These are phyloP conservation scores for Drosophila anomelani DNA, from an alignment of 2,888 invertebrate genomes.

Conservation along the genomic window DNA sequence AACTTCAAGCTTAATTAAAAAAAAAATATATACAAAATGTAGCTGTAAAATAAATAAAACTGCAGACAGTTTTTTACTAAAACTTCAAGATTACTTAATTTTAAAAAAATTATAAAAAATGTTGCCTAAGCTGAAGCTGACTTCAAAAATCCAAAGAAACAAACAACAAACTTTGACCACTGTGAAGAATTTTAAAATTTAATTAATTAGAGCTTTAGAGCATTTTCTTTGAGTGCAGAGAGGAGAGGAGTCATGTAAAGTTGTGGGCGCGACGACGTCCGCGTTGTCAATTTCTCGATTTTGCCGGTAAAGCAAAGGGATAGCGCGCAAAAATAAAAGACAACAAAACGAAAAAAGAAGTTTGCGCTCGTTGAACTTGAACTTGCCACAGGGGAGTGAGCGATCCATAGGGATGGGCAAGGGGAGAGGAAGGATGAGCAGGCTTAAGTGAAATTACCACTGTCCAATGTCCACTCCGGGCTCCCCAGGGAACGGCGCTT, in stretches of 20 bases:
- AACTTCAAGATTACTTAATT: too few relatives aligned
- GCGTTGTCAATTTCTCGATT: constrained; percentile 22
- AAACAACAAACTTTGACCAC: too few relatives aligned
- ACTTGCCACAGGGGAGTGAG: constrained; percentile 28
- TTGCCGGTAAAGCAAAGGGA: constrained; percentile 36
- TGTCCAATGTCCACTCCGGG: constrained; percentile 24
- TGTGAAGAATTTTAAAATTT: too few relatives aligned
- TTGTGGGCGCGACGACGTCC: constrained; percentile 29
- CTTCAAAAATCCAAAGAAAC: too few relatives aligned
- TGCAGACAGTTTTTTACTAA: too few relatives aligned
- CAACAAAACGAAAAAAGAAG: constrained; percentile 4
- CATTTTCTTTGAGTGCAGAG: constrained; percentile 4
- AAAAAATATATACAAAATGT: not conserved
- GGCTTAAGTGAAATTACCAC: constrained; percentile 36
- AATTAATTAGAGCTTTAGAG: too few relatives aligned
- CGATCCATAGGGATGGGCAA: not conserved
- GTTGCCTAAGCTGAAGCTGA: too few relatives aligned
- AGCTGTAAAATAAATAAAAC: not conserved
- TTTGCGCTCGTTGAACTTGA: constrained; percentile 50
- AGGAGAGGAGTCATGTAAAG: constrained; percentile 13
- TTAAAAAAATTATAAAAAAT: too few relatives aligned
- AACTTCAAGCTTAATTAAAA: not conserved
- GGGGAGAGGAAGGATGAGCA: not conserved
- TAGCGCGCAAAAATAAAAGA: constrained; percentile 5
- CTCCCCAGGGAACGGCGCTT: not conserved